These are phyloP conservation scores for Aleiodes leptofemur DNA, from an alignment of 2,888 invertebrate species.

Conservation along the genomic window DNA sequence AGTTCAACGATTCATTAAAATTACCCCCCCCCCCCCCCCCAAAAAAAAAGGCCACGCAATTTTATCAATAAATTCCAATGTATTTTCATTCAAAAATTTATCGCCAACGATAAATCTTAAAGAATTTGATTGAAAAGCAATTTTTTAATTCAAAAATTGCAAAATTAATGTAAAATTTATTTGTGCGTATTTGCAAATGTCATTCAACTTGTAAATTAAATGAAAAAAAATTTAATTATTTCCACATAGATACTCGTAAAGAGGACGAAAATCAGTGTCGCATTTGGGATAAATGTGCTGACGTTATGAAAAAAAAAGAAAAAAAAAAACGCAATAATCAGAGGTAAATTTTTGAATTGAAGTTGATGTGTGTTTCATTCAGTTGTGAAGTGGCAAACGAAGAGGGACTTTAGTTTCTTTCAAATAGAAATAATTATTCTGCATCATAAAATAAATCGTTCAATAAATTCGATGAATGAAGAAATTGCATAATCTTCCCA, in stretches of 20 bases:
- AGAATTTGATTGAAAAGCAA: constrained; percentile 24
- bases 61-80: too few species aligned
- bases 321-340: background rate
- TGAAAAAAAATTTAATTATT: background rate
- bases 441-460: too few species aligned
- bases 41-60: too few species aligned
- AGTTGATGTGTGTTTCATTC: background rate
- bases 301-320: background rate
- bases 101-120: background rate
- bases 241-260: background rate
- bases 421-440: too few species aligned
- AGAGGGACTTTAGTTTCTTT: too few species aligned
- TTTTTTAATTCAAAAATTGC: background rate
- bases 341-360: background rate
- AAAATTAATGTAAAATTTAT: background rate
- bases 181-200: constrained; percentile 9
- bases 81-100: background rate
- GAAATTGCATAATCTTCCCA: too few species aligned
- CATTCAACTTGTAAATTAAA: constrained; percentile 1
- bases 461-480: too few species aligned
- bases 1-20: too few species aligned
- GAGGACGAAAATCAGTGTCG: background rate
- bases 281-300: constrained; percentile 10
- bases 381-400: background rate
- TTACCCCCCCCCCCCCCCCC: too few species aligned